phyloP scores from a whole-genome alignment of 2,113 vertebrate species.

The Zosterops pallidus region DNA sequence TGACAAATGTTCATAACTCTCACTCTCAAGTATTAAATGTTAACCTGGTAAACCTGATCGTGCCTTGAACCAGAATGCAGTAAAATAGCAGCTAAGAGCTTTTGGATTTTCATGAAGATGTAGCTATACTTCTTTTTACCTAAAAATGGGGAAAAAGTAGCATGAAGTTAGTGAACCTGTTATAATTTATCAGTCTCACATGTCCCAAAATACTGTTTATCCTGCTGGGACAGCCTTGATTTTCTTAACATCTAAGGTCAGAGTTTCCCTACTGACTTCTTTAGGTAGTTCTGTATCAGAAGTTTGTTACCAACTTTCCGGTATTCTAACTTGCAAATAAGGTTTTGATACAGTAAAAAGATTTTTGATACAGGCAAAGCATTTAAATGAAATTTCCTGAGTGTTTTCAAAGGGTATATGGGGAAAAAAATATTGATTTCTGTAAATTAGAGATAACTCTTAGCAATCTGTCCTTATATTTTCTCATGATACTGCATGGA shows the following conservation, averaged over 20 bases:
- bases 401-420: not conserved
- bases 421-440: not conserved
- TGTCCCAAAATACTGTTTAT: not conserved
- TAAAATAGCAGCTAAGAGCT: not conserved
- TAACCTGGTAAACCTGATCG: not conserved
- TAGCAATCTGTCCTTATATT: not conserved
- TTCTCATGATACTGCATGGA: not conserved
- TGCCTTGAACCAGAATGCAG: not conserved
- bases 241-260: not conserved
- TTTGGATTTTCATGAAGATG: not conserved
- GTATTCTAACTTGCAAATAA: not conserved
- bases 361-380: not conserved
- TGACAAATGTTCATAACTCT: not conserved
- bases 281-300: not conserved
- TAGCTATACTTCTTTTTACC: not conserved
- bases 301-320: not conserved
- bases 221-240: not conserved
- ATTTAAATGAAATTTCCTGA: not conserved
- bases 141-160: not conserved
- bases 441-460: not conserved
- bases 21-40: not conserved
- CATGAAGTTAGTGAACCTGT: not conserved
- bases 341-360: not conserved
- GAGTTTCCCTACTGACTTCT: not conserved
- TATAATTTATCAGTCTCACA: not conserved